Evolutionary conservation across 2,113 vertebrate species (phyloP).

Genomic region (Microcebus griseorufus): DNA sequence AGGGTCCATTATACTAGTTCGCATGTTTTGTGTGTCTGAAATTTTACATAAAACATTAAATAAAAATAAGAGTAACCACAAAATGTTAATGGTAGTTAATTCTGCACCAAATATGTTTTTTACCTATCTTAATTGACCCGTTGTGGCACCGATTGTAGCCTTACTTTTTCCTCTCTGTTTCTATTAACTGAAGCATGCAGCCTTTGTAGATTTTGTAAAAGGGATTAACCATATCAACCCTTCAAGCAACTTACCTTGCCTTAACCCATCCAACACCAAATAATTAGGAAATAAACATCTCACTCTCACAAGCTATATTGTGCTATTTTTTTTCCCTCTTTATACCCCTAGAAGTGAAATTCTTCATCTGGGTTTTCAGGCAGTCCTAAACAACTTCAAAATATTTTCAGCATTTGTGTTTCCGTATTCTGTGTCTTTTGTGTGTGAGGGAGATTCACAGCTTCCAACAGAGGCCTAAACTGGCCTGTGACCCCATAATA

Average conservation of each 20-base stretch:
- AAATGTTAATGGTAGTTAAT: background rate
- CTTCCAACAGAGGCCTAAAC: background rate
- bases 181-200: background rate
- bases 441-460: background rate
- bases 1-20: background rate
- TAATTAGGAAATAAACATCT: background rate
- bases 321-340: background rate
- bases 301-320: background rate
- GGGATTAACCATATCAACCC: background rate
- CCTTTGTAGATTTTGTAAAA: constrained; percentile 1
- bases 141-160: background rate
- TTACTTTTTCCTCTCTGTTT: background rate
- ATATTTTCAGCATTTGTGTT: background rate
- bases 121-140: background rate
- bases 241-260: background rate
- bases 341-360: background rate
- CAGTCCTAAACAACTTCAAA: background rate
- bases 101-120: background rate
- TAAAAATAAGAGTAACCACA: background rate
- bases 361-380: background rate
- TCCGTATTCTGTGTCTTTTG: background rate
- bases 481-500: background rate
- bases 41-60: background rate
- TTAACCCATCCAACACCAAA: background rate
- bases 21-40: background rate